phyloP scores from a whole-genome alignment of 2,888 invertebrate genomes.

The Crossocerus cetratus region DNA sequence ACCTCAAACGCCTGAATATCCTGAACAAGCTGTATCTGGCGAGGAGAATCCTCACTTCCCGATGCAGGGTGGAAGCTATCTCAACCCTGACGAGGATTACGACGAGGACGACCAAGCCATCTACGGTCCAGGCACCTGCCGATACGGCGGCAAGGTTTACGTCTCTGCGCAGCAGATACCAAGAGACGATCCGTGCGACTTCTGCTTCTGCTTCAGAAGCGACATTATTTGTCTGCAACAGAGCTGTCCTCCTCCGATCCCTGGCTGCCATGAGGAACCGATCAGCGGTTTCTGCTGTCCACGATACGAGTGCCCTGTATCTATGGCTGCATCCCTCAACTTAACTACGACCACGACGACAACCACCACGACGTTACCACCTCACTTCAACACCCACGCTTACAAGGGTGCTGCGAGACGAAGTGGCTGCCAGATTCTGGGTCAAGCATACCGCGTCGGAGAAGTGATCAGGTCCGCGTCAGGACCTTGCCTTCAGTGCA shows the following conservation, averaged over 20 bases:
- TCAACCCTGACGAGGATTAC: slow-evolving; percentile 82
- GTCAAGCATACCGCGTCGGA: slow-evolving; percentile 90
- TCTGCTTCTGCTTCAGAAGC: slow-evolving; percentile 97
- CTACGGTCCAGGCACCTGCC: slow-evolving; percentile 93
- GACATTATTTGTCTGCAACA: slow-evolving; percentile 97
- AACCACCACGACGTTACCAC: slow-evolving; percentile 90
- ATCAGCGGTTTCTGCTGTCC: slow-evolving; percentile 97
- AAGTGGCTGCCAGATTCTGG: slow-evolving; percentile 91
- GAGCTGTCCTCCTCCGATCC: slow-evolving; percentile 95
- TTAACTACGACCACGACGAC: slow-evolving; percentile 92
- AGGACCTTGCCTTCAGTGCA: slow-evolving; percentile 96
- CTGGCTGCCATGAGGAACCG: slow-evolving; percentile 93
- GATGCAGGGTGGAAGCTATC: slow-evolving; percentile 76
- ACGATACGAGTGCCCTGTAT: slow-evolving; percentile 94
- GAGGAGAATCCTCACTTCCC: slow-evolving; percentile 72
- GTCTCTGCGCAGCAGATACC: slow-evolving; percentile 97
- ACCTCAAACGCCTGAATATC: slow-evolving; percentile 58
- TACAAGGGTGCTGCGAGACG: slow-evolving; percentile 86
- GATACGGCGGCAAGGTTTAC: slow-evolving; percentile 94
- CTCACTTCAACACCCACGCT: slow-evolving; percentile 88
- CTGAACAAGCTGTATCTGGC: slow-evolving; percentile 62
- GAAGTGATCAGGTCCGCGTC: slow-evolving; percentile 91
- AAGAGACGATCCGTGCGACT: slow-evolving; percentile 95
- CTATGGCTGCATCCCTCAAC: slow-evolving; percentile 89
- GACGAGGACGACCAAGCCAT: slow-evolving; percentile 86